These are phyloP conservation scores for Ciconia maguari DNA, from an alignment of 2,113 vertebrate species.

Conservation along the genomic window DNA sequence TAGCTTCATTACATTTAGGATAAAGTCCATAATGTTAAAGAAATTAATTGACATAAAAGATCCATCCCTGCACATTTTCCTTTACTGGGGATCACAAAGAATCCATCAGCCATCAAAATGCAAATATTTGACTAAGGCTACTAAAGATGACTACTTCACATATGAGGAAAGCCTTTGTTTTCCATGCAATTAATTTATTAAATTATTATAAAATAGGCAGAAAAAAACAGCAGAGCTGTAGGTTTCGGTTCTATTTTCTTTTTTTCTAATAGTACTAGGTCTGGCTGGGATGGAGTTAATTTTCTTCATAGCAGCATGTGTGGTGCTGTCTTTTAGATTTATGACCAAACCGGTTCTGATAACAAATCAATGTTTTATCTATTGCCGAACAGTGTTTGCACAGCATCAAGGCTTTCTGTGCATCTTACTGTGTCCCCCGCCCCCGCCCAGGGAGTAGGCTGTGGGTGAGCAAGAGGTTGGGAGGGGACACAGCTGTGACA, in stretches of 20 bases:
- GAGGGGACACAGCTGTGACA: background rate
- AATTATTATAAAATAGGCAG: background rate
- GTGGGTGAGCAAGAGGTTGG: background rate
- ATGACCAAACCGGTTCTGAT: background rate
- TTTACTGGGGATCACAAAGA: background rate
- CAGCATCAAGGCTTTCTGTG: background rate
- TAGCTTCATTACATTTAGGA: background rate
- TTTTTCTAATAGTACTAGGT: background rate
- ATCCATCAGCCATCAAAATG: background rate
- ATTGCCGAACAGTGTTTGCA: background rate
- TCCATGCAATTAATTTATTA: background rate
- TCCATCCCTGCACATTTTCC: background rate
- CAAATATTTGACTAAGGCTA: background rate
- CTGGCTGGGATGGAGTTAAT: background rate
- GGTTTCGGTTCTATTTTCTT: background rate
- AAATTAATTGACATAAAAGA: background rate
- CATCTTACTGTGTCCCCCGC: background rate
- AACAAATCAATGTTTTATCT: background rate
- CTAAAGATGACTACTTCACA: background rate
- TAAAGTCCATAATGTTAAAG: background rate
- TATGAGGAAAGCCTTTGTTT: background rate
- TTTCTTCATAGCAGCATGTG: background rate
- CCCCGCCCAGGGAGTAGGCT: background rate
- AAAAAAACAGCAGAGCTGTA: background rate
- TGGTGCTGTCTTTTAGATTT: background rate